Evolutionary conservation across 2,888 invertebrate species (phyloP).

Genomic region (Yponomeuta evonymella): DNA sequence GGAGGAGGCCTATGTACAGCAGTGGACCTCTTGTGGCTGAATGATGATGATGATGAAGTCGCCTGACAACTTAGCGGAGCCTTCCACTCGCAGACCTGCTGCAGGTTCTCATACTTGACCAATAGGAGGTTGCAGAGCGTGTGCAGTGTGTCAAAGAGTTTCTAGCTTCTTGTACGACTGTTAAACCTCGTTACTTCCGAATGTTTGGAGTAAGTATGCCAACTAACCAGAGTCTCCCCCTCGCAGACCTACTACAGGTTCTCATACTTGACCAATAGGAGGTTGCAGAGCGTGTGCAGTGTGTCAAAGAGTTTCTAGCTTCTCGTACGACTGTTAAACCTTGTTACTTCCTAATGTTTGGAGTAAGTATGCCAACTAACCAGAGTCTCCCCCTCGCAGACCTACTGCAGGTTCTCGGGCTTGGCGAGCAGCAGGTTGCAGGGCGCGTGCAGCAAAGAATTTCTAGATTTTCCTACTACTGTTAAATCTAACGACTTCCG

Average conservation of each 20-base stretch:
- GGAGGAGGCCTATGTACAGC: too few species aligned
- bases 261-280: conserved; percentile 93
- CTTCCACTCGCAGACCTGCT: conserved; percentile 95
- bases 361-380: conserved; percentile 59
- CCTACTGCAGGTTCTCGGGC: conserved; percentile 96
- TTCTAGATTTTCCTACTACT: too few species aligned
- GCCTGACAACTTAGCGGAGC: conserved; percentile 80
- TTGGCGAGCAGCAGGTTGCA: conserved; percentile 83
- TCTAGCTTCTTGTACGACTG: too few species aligned
- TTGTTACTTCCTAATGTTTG: too few species aligned
- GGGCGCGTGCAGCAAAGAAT: conserved; percentile 82
- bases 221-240: conserved; percentile 90
- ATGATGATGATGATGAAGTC: too few species aligned
- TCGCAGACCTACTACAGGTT: conserved; percentile 96
- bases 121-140: conserved; percentile 78
- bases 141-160: conserved; percentile 85
- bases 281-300: conserved; percentile 80
- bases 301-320: conserved; percentile 75
- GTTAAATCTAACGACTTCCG: too few species aligned
- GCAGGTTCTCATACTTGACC: conserved; percentile 96
- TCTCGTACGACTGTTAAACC: too few species aligned
- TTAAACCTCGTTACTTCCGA: too few species aligned
- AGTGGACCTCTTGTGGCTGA: too few species aligned
- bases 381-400: conserved; percentile 95
- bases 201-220: not conserved